A percentile compares a stretch with the other conserved stretches of the same genome.
Evolutionary conservation across 2,888 invertebrate genomes (phyloP).

Genomic region (Frankliniella intonsa): DNA sequence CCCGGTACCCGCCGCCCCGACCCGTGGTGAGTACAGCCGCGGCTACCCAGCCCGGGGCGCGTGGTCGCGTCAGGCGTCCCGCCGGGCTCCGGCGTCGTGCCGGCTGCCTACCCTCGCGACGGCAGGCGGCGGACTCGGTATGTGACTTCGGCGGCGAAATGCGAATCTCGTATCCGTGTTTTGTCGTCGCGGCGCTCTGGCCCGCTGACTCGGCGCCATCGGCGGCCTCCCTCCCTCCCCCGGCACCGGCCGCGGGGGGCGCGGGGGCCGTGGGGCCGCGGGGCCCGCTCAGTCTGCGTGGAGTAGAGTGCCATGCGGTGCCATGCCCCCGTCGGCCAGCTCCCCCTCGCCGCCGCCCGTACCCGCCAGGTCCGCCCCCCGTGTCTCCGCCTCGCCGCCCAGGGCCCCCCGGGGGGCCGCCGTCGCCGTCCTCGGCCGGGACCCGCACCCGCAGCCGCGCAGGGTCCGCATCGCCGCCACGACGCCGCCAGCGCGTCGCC

Average conservation of each 20-base stretch:
- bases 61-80: too few species aligned
- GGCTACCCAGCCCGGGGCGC: neutral
- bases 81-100: too few species aligned
- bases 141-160: neutral
- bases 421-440: neutral
- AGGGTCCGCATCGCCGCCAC: neutral
- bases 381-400: conserved; percentile 41
- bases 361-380: conserved; percentile 37
- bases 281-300: conserved; percentile 3
- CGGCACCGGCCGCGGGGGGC: neutral
- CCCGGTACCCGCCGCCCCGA: conserved; percentile 80
- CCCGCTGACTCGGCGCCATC: neutral
- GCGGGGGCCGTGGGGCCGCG: neutral
- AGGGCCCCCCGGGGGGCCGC: conserved; percentile 38
- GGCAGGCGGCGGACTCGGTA: neutral
- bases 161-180: neutral
- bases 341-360: conserved; percentile 55
- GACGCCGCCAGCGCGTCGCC: neutral
- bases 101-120: too few species aligned
- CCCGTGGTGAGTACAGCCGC: conserved; percentile 43
- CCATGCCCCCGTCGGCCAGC: conserved; percentile 54
- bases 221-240: neutral
- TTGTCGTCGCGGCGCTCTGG: neutral
- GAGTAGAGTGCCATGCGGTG: conserved; percentile 51
- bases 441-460: neutral